A percentile compares a stretch with the other conserved stretches of the same genome.
Conservation (phyloP, 1,140 invertebrate genomes). For the Drosophila paulistorum region DNA sequence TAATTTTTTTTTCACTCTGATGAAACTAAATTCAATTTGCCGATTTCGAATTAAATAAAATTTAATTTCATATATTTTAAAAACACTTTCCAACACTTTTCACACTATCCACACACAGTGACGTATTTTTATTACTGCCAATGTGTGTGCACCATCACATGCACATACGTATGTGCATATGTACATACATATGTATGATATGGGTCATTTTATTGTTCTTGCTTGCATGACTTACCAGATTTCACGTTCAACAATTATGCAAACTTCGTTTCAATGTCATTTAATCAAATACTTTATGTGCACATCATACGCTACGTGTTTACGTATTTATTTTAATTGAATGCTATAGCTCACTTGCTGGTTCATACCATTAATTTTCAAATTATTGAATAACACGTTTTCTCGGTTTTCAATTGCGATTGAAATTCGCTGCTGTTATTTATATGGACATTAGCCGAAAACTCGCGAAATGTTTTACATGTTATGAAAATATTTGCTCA, state of each 20-base stretch:
- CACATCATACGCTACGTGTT: neutral
- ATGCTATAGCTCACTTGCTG: constrained; percentile 44
- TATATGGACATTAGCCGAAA: constrained; percentile 16
- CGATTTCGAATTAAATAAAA: neutral
- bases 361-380: constrained; percentile 24
- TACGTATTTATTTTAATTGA: neutral
- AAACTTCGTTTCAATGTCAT: constrained; percentile 31
- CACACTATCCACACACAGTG: constrained; percentile 40
- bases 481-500: constrained; percentile 28
- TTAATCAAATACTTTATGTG: neutral
- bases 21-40: neutral
- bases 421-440: constrained; percentile 32
- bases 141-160: constrained; percentile 36
- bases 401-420: constrained; percentile 14
- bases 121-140: constrained; percentile 29
- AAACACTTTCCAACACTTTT: constrained; percentile 31
- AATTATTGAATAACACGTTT: constrained; percentile 73
- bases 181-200: constrained; percentile 12
- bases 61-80: constrained; percentile 1
- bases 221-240: constrained; percentile 31
- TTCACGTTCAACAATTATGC: constrained; percentile 30
- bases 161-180: constrained; percentile 7
- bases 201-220: constrained; percentile 56
- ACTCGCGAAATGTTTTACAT: constrained; percentile 23
- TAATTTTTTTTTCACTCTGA: neutral